Percentiles rank a stretch among this genome's conserved stretches.
Conservation (phyloP, 2,888 invertebrate species). For the Spicauda simplicius region DNA sequence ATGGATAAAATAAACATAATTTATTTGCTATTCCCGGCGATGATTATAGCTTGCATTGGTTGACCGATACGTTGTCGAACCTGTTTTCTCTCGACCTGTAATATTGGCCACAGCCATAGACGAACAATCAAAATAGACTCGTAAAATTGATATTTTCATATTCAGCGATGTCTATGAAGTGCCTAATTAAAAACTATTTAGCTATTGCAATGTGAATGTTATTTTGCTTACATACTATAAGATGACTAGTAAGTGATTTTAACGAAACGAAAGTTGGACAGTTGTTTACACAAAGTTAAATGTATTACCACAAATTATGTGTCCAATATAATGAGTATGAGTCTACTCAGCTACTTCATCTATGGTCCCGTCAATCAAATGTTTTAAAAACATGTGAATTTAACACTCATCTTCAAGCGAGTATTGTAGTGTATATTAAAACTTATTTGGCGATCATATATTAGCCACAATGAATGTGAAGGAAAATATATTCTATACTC, state of each 20-base stretch:
- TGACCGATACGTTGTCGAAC: slow-evolving; percentile 49
- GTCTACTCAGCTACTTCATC: not conserved
- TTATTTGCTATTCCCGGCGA: not conserved
- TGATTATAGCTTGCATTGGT: slow-evolving; percentile 46
- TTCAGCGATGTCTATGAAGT: not conserved
- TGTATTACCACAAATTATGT: too few species aligned
- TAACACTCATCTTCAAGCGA: slow-evolving; percentile 64
- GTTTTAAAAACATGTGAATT: slow-evolving; percentile 65
- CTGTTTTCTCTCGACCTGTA: slow-evolving; percentile 65
- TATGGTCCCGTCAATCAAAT: slow-evolving; percentile 63
- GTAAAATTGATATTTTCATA: not conserved
- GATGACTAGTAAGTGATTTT: too few species aligned
- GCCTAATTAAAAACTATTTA: too few species aligned
- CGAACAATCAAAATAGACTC: not conserved
- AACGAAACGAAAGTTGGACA: too few species aligned
- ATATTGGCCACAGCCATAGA: slow-evolving; percentile 42
- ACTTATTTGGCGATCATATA: slow-evolving; percentile 15
- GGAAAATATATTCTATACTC: too few species aligned
- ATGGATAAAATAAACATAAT: too few species aligned
- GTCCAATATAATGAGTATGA: not conserved
- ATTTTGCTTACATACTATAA: too few species aligned
- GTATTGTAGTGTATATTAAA: slow-evolving; percentile 47
- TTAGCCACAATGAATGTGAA: not conserved
- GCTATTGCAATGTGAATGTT: too few species aligned
- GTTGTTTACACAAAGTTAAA: too few species aligned